A percentile compares a stretch with the other conserved stretches of the same genome.
Conservation (phyloP, 2,797 vertebrate genomes). For the Syndactyla subalaris region DNA sequence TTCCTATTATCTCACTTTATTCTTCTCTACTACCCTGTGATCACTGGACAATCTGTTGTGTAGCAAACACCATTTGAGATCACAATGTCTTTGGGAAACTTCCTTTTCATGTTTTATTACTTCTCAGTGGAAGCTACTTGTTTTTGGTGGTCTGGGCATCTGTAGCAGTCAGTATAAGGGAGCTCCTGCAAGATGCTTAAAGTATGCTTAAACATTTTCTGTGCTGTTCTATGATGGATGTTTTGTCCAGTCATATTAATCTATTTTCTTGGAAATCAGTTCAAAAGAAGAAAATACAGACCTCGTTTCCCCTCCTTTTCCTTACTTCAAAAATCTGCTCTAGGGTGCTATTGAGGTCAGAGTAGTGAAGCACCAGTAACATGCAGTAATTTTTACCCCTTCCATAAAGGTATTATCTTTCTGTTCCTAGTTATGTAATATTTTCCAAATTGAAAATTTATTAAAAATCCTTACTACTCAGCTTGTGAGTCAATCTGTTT, state of each 20-base stretch:
- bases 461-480: neutral
- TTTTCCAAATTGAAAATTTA: neutral
- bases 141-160: neutral
- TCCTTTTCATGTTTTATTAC: neutral
- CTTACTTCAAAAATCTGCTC: neutral
- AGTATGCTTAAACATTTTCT: neutral
- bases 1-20: neutral
- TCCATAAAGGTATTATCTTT: neutral
- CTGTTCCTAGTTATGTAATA: neutral
- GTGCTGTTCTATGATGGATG: neutral
- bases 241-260: conserved; percentile 8
- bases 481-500: neutral
- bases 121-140: neutral
- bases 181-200: neutral
- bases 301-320: neutral
- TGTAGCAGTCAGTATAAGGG: neutral
- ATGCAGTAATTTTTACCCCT: neutral
- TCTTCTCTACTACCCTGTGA: neutral
- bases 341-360: neutral
- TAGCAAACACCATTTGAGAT: neutral
- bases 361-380: neutral
- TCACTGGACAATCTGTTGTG: neutral
- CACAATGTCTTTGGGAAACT: neutral
- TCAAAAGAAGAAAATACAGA: neutral
- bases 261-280: neutral